phyloP scores from a whole-genome alignment of 2,797 vertebrate genomes.

The Mus caroli region DNA sequence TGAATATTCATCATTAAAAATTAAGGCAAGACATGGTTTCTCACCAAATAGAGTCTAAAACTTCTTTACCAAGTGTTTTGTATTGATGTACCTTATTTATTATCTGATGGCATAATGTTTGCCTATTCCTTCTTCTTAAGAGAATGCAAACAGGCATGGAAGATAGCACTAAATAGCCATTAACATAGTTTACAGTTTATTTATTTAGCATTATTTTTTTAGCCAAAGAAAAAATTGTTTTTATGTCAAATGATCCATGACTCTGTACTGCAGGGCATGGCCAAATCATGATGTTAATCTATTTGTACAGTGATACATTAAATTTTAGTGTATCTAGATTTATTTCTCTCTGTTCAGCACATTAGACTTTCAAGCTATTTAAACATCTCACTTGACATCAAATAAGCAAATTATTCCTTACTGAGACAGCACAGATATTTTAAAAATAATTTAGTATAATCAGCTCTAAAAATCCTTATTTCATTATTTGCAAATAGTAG shows the following conservation, averaged over 20 bases:
- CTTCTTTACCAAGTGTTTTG: not conserved
- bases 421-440: not conserved
- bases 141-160: not conserved
- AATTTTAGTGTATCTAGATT: slow-evolving; percentile 11
- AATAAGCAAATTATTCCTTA: not conserved
- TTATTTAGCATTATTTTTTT: not conserved
- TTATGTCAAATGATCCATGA: not conserved
- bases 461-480: not conserved
- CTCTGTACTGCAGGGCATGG: not conserved
- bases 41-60: slow-evolving; percentile 35
- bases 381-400: not conserved
- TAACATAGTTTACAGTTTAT: not conserved
- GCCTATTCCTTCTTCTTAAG: not conserved
- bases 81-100: not conserved
- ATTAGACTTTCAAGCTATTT: not conserved
- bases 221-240: not conserved
- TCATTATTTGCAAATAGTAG: not conserved
- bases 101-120: slow-evolving; percentile 19
- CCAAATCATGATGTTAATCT: not conserved
- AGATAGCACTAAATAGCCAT: not conserved
- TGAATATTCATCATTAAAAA: not conserved
- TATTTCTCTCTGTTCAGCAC: not conserved
- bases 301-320: not conserved
- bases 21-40: not conserved
- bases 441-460: slow-evolving; percentile 23